Evolutionary conservation across 2,888 invertebrate species (phyloP), one percentile per base, ranked within the genome.

Genomic region (Idaea aversata): DNA sequence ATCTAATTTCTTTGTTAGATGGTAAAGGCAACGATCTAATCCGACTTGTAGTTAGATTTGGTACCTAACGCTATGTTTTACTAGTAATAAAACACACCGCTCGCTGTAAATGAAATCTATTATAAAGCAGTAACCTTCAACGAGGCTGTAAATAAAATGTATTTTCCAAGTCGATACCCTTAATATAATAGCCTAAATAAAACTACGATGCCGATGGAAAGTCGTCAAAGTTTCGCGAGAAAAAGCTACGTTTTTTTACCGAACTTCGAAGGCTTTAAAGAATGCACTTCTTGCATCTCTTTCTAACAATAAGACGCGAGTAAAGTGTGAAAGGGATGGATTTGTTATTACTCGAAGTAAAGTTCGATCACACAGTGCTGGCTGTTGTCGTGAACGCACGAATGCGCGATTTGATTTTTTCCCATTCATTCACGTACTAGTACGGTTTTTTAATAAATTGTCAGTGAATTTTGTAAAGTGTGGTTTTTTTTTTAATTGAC

Each of bases 181-280:
- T 13, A 13, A 47, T 47, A 10, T 7, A 47, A 47, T 47, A 10
- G 47, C 47, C 47, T 7, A 47, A 13, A 47, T 47, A 10, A 36
- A 47, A 47, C 47, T 47, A 7, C 10, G 13, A 25, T 25, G 25
- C 25, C 47, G 13, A 47, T 47, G 47, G 47, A 47, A 47, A 47
- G 66, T 62, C 65, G 70, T 75, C 74, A 73, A 69, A 67, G 67
- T 25, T 60, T 66, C 34, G 64, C 67, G 74, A 66, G 67, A 67
- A 71, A 75, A 75, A 74, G 65, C 67, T 69, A 64, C 64, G 68
- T 70, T 74, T 72, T 74, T 75, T 71, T 70, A 62, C 69, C 63
- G 58, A 66, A 36, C 63, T 60, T 65, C 15, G 10, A 47, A 25
- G 25, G 47, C 3, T 13, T 47, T 47, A 13, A 10, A 47, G 47